A percentile compares a stretch with the other conserved stretches of the same genome.
Evolutionary conservation across 2,888 invertebrate genomes (phyloP).

Genomic region (Polymixis lichenea): DNA sequence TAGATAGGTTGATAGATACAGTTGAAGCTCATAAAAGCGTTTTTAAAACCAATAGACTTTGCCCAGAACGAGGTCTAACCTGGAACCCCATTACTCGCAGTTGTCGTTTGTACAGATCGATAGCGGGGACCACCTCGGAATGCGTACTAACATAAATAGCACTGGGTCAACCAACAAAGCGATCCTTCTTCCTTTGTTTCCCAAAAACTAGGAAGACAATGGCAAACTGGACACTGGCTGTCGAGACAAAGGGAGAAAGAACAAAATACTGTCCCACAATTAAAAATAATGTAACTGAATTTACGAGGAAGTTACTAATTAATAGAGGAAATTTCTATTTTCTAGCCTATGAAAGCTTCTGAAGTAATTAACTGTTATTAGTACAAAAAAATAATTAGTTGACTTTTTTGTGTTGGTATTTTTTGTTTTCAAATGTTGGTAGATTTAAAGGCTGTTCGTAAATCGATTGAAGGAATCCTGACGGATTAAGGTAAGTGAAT

Average conservation of each 20-base stretch:
- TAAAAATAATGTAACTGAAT: conserved; percentile 1
- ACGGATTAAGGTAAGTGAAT: too few species aligned
- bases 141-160: not conserved
- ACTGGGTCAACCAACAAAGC: conserved; percentile 1
- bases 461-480: too few species aligned
- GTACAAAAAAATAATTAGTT: not conserved
- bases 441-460: too few species aligned
- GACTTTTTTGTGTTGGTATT: not conserved
- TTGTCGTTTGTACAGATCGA: not conserved
- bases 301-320: not conserved
- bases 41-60: not conserved
- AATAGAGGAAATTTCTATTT: conserved; percentile 1
- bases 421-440: too few species aligned
- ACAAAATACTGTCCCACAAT: not conserved
- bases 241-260: conserved; percentile 7
- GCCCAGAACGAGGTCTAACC: too few species aligned
- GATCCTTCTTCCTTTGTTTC: conserved; percentile 33
- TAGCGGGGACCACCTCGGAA: not conserved
- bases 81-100: not conserved
- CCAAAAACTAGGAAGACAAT: conserved; percentile 19
- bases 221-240: not conserved
- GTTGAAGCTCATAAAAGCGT: too few species aligned
- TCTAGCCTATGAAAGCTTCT: not conserved
- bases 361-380: not conserved
- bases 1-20: too few species aligned